Conservation (phyloP, 2,113 vertebrate species). For the Ptyas mucosa region DNA sequence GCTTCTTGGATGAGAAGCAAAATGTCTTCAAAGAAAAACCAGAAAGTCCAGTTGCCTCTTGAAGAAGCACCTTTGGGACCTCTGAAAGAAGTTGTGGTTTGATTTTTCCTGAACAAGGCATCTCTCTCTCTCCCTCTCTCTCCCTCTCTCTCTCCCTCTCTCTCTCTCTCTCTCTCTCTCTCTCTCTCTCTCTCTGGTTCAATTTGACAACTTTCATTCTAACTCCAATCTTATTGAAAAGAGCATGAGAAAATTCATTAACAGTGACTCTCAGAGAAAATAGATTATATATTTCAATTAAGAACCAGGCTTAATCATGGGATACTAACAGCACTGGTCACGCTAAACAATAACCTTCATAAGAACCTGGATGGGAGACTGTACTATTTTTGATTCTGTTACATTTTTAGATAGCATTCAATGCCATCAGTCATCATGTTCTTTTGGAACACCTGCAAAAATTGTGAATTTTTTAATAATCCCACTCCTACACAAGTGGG, state of each 20-base stretch:
- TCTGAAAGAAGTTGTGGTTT: neutral
- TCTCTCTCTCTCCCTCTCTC: neutral
- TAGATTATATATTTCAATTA: neutral
- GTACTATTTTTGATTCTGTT: neutral
- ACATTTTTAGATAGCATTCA: neutral
- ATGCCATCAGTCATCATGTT: neutral
- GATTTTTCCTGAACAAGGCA: neutral
- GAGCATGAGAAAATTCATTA: neutral
- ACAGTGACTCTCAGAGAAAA: neutral
- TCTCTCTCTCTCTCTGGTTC: neutral
- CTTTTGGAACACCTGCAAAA: neutral
- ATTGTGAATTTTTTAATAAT: neutral
- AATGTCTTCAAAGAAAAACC: too few species aligned
- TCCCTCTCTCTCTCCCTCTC: neutral
- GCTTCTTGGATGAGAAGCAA: too few species aligned
- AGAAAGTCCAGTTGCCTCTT: too few species aligned
- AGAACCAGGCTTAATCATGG: neutral
- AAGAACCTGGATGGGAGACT: neutral
- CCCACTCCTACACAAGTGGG: neutral
- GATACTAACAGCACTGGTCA: neutral
- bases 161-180: neutral
- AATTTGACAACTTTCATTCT: neutral
- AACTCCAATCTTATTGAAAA: neutral
- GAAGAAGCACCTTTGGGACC: too few species aligned
- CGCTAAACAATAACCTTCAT: neutral